Conservation (phyloP, 2,797 vertebrate genomes). For the Garrulus glandarius region DNA sequence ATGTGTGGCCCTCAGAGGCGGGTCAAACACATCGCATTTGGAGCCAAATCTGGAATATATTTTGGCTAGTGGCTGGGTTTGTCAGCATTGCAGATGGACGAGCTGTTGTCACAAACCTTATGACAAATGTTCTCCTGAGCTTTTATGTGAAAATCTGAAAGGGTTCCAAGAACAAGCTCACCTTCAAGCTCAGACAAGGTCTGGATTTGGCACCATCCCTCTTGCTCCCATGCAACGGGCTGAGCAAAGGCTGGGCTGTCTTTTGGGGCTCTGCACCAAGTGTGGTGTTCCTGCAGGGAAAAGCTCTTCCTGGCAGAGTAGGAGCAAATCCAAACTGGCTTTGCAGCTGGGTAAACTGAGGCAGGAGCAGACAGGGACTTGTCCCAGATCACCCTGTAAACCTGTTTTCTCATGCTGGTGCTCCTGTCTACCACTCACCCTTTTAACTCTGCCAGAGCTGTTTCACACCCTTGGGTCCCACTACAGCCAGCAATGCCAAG, state of each 20-base stretch:
- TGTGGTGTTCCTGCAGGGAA: neutral
- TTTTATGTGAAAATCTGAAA: neutral
- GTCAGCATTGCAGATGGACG: neutral
- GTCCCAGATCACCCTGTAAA: neutral
- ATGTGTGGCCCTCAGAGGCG: rapidly evolving
- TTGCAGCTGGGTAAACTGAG: neutral
- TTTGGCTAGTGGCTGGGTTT: neutral
- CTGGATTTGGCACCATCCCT: neutral
- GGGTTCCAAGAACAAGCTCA: neutral
- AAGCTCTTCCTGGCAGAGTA: neutral
- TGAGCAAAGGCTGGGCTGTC: neutral
- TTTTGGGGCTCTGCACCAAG: neutral
- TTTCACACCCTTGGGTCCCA: neutral
- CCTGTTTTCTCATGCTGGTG: neutral
- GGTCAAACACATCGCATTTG: rapidly evolving
- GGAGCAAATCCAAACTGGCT: neutral
- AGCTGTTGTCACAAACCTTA: neutral
- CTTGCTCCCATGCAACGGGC: rapidly evolving
- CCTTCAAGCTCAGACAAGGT: neutral
- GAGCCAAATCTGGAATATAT: neutral
- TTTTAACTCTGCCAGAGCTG: neutral
- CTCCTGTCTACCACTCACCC: neutral
- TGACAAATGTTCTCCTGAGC: neutral
- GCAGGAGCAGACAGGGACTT: neutral
- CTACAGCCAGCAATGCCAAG: conserved; percentile 6